These are phyloP conservation scores for Acrobasis repandana DNA, from an alignment of 2,888 invertebrate genomes.

Conservation along the genomic window DNA sequence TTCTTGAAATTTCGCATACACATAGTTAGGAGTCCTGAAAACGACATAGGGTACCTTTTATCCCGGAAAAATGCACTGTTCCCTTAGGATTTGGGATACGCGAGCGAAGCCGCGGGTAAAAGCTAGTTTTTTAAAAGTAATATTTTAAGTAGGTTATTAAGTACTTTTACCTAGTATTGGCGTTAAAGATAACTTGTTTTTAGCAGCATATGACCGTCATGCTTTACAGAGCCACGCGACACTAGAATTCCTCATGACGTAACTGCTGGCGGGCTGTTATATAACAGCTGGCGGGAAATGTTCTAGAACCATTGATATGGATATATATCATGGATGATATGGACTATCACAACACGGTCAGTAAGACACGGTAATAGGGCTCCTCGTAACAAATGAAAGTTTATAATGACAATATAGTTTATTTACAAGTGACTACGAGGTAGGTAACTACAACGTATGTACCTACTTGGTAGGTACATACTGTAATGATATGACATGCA, in stretches of 20 bases:
- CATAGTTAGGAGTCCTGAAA: no score
- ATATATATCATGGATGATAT: not conserved
- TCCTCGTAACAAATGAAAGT: not conserved
- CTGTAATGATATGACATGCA: no score
- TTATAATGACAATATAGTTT: no score
- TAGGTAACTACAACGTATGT: no score
- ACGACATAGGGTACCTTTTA: no score
- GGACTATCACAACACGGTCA: not conserved
- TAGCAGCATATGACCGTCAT: slow-evolving; percentile 16
- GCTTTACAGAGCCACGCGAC: slow-evolving; percentile 19
- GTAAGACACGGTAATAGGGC: not conserved
- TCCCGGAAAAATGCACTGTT: no score
- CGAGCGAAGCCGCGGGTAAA: no score
- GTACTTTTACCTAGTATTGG: slow-evolving; percentile 5
- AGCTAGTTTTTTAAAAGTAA: not conserved
- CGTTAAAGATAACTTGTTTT: not conserved
- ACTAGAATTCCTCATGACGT: slow-evolving; percentile 15
- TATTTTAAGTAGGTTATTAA: not conserved
- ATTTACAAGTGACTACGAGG: no score
- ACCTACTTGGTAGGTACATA: no score
- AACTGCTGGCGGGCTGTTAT: slow-evolving; percentile 15
- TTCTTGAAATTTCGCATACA: no score
- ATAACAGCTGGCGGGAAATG: slow-evolving; percentile 6
- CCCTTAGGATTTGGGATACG: no score
- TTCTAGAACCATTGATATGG: slow-evolving; percentile 5